Evolutionary conservation across 23 tunicate species (phyloP), one percentile per base, ranked within the genome.

Genomic region (Styela plicata): DNA sequence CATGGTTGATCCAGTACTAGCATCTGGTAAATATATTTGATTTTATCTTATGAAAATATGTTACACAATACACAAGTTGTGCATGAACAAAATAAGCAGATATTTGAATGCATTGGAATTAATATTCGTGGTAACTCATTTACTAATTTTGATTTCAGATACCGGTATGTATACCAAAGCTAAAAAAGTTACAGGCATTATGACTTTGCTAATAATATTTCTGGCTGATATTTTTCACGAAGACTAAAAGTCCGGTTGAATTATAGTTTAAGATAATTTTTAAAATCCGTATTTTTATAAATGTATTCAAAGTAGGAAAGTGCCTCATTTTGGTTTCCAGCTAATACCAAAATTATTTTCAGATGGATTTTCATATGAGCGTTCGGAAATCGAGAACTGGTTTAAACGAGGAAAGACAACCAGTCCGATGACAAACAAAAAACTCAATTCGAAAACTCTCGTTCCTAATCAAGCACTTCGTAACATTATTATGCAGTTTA

Each of bases 331-430:
- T n/a, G n/a, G n/a, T n/a, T n/a, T n/a, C n/a, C n/a, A n/a, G n/a
- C n/a, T n/a, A n/a, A n/a, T n/a, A n/a, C n/a, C n/a, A n/a, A n/a
- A n/a, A n/a, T n/a, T n/a, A n/a, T n/a, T 57, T 53, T 5, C 69
- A 93, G 98, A 93, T 34, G 98, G 98, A 26, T 93, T 93, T 70
- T 84, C 98, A 0, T 93, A 93, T 69, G 98, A 93, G 63, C 87
- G 98, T 7, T 3, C 62, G 1, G 34, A 30, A 28, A 88, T 93
- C 21, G 89, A 93, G 63, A 68, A 33, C 1, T 93, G 98, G 98
- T 80, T 88, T 17, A 44, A 24, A 34, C 83, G 82, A 36, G 89
- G 89, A 18, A 83, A 63, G 19, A 63, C 68, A 29, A 64, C 69
- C 3, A 91, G 97, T 62, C 98, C 98, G 36, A 88, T 93, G 98